Evolutionary conservation across 2,797 vertebrate species (phyloP).

Genomic region (Schizothorax lantsangensis): DNA sequence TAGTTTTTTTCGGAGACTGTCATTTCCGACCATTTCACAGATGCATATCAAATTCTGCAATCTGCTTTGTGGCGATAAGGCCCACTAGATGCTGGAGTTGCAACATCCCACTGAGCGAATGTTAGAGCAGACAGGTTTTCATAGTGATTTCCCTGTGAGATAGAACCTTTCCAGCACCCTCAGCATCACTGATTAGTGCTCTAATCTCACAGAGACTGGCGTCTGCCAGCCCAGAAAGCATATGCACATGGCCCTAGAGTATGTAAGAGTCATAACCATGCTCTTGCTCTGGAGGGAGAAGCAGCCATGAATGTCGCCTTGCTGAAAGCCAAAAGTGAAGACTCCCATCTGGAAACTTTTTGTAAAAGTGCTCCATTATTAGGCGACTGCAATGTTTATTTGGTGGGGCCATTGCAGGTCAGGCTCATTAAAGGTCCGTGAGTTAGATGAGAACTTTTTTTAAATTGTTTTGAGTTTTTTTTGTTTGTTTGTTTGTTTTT

Average conservation of each 20-base stretch:
- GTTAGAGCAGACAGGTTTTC: constrained; percentile 75
- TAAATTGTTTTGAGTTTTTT: neutral
- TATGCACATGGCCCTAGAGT: constrained; percentile 43
- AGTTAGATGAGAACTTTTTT: constrained; percentile 4
- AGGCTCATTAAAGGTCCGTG: constrained; percentile 21
- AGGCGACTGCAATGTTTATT: constrained; percentile 27
- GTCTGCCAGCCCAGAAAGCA: constrained; percentile 59
- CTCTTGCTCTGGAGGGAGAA: constrained; percentile 20
- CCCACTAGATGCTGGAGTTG: constrained; percentile 81
- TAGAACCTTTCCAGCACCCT: constrained; percentile 70
- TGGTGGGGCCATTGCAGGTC: constrained; percentile 7
- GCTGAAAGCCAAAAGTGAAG: constrained; percentile 17
- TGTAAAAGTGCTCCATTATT: constrained; percentile 29
- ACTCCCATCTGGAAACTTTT: constrained; percentile 46
- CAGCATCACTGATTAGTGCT: constrained; percentile 63
- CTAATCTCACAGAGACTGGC: constrained; percentile 66
- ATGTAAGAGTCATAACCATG: constrained; percentile 37
- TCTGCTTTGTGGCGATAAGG: constrained; percentile 83
- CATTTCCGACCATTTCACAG: constrained; percentile 85
- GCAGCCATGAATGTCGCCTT: constrained; percentile 25
- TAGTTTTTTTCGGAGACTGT: constrained; percentile 77
- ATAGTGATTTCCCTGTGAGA: constrained; percentile 76
- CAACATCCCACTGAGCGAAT: constrained; percentile 82
- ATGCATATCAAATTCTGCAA: constrained; percentile 83
- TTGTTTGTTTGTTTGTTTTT: constrained; percentile 24